Evolutionary conservation across 1,140 invertebrate species (phyloP).

Genomic region (Macrobrachium nipponense): DNA sequence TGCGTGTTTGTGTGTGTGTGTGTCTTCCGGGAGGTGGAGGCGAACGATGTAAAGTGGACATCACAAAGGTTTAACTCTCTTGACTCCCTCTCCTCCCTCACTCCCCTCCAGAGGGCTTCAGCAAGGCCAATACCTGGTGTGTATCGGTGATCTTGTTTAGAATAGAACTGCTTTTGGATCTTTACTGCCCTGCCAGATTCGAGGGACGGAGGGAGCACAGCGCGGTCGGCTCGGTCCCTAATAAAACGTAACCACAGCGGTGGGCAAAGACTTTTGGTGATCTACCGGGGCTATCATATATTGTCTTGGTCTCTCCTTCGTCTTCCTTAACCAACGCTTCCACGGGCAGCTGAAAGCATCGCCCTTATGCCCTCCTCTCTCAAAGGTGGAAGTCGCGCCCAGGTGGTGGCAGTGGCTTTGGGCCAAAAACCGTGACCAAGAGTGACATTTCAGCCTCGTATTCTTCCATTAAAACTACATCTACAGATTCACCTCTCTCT

Average conservation of each 20-base stretch:
- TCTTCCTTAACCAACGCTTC: background rate
- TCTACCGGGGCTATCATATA: constrained; percentile 53
- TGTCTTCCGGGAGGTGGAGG: too few species aligned
- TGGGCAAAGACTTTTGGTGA: constrained; percentile 16
- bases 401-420: background rate
- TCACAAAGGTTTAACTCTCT: too few species aligned
- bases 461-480: constrained; percentile 59
- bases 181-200: constrained; percentile 23
- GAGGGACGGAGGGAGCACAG: constrained; percentile 1
- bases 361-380: constrained; percentile 10
- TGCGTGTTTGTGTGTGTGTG: too few species aligned
- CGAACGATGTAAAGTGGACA: too few species aligned
- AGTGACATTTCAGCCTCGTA: constrained; percentile 49
- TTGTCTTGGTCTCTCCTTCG: constrained; percentile 28
- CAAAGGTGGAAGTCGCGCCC: background rate
- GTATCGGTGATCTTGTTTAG: constrained; percentile 12
- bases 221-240: background rate
- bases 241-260: constrained; percentile 53
- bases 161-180: constrained; percentile 42
- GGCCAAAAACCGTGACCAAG: constrained; percentile 12
- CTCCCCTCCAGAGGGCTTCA: too few species aligned
- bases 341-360: background rate
- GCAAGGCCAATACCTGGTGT: too few species aligned
- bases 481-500: constrained; percentile 39
- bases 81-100: too few species aligned